A percentile compares a stretch with the other conserved stretches of the same genome.
These are phyloP conservation scores for Hyaena hyaena DNA, from an alignment of 2,113 vertebrate species.

Conservation along the genomic window DNA sequence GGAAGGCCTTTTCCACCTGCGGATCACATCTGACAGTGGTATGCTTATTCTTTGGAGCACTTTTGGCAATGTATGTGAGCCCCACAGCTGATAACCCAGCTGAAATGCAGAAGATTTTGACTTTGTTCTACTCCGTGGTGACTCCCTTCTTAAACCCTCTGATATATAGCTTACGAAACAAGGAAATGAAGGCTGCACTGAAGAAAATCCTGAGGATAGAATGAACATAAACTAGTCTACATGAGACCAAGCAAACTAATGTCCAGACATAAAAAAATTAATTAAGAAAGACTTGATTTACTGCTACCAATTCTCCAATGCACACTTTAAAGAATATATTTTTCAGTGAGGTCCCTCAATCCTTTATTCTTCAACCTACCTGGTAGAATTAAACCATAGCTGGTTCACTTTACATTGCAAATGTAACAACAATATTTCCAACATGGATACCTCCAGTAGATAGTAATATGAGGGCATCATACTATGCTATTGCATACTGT, in stretches of 20 bases:
- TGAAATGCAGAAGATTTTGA: conserved; percentile 34
- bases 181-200: neutral
- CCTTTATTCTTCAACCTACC: neutral
- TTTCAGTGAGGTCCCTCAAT: neutral
- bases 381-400: neutral
- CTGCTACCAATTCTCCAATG: neutral
- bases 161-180: conserved; percentile 57
- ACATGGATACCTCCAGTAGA: neutral
- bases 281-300: neutral
- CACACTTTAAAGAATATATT: neutral
- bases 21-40: conserved; percentile 68
- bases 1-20: conserved; percentile 65
- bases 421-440: neutral
- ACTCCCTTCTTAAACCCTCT: conserved; percentile 35
- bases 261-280: neutral
- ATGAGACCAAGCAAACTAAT: neutral
- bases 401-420: neutral
- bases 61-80: conserved; percentile 58
- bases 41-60: conserved; percentile 55
- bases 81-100: conserved; percentile 28
- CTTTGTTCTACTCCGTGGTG: conserved; percentile 31
- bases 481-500: neutral
- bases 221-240: neutral
- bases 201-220: conserved; percentile 17
- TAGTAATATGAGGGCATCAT: neutral